phyloP scores from a whole-genome alignment of 2,888 invertebrate genomes.

The Quadriops clusia region DNA sequence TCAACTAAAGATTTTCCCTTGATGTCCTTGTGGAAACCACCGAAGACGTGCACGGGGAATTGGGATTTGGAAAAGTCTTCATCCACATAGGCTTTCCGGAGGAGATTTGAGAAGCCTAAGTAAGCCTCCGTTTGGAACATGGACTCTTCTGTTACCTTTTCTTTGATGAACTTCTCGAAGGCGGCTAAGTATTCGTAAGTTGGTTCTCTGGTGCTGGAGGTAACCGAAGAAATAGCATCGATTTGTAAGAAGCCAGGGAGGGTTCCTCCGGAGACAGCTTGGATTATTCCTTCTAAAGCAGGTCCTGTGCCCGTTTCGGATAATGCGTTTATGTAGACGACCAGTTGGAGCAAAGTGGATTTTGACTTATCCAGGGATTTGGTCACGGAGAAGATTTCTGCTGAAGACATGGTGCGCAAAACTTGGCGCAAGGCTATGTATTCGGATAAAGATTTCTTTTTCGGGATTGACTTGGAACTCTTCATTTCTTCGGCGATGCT shows the following conservation, averaged over 20 bases:
- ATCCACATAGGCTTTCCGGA: slow-evolving; percentile 49
- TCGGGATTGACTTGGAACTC: slow-evolving; percentile 44
- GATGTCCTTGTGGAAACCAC: slow-evolving; percentile 43
- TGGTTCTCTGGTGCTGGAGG: slow-evolving; percentile 46
- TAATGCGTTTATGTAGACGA: slow-evolving; percentile 54
- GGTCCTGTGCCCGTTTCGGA: slow-evolving; percentile 58
- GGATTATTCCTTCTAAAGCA: slow-evolving; percentile 47
- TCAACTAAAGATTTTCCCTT: slow-evolving; percentile 38
- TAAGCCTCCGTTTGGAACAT: slow-evolving; percentile 46
- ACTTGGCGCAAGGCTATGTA: slow-evolving; percentile 48
- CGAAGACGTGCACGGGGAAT: slow-evolving; percentile 55
- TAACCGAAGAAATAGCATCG: slow-evolving; percentile 42
- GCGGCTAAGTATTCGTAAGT: slow-evolving; percentile 49
- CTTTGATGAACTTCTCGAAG: slow-evolving; percentile 46
- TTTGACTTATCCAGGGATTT: slow-evolving; percentile 39
- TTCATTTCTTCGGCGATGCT: slow-evolving; percentile 50
- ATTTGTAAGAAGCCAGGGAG: slow-evolving; percentile 48
- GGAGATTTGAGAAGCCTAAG: slow-evolving; percentile 46
- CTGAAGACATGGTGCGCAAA: slow-evolving; percentile 47
- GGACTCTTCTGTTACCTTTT: slow-evolving; percentile 40
- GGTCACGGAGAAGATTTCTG: slow-evolving; percentile 46
- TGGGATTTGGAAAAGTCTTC: slow-evolving; percentile 44
- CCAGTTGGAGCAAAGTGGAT: slow-evolving; percentile 26
- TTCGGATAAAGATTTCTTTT: slow-evolving; percentile 47
- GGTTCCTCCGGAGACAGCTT: slow-evolving; percentile 41